Conservation (phyloP, 2,888 invertebrate species). For the Cosmia pyralina region DNA sequence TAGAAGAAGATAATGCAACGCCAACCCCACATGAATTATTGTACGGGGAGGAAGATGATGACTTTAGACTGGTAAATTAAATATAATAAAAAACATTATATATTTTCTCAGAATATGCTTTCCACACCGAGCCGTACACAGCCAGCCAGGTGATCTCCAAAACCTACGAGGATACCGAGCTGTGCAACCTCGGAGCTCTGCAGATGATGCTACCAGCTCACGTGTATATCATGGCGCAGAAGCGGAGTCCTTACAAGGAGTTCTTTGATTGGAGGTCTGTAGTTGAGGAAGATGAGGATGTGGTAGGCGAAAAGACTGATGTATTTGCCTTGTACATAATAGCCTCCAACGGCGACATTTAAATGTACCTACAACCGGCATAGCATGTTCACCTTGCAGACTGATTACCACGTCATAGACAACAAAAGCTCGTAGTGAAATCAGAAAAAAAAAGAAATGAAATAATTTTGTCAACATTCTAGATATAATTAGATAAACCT, state of each 20-base stretch:
- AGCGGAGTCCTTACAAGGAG: constrained; percentile 81
- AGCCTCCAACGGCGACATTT: not conserved
- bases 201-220: constrained; percentile 81
- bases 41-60: not conserved
- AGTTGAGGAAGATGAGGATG: not conserved
- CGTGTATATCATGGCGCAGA: constrained; percentile 83
- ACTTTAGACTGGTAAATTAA: too few relatives aligned
- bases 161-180: constrained; percentile 82
- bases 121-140: constrained; percentile 88
- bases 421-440: too few relatives aligned
- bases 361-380: too few relatives aligned
- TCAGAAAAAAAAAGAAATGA: not conserved
- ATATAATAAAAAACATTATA: too few relatives aligned
- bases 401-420: not conserved
- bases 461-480: not conserved
- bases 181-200: constrained; percentile 86
- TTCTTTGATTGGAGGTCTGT: constrained; percentile 85
- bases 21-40: not conserved
- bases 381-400: not conserved
- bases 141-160: constrained; percentile 84
- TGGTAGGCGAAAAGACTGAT: not conserved
- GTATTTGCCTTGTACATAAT: not conserved
- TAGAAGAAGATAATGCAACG: not conserved
- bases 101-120: constrained; percentile 81
- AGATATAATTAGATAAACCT: not conserved